phyloP scores from a whole-genome alignment of 2,113 vertebrate genomes.

The Prochilodus magdalenae region DNA sequence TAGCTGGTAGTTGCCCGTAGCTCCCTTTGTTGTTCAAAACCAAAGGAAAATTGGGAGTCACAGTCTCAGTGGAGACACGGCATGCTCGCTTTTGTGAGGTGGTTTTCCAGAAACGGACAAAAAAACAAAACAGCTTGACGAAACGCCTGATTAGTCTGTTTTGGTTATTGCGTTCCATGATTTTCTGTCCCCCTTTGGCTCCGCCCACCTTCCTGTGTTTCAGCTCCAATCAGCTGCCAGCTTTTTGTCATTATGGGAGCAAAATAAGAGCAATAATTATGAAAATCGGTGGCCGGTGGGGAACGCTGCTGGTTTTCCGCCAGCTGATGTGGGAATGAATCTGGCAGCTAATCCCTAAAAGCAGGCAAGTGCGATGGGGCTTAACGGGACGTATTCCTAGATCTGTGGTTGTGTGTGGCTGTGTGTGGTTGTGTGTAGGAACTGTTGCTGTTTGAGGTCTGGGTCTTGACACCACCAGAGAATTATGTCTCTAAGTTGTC shows the following conservation, averaged over 20 bases:
- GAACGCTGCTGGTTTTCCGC: constrained; percentile 65
- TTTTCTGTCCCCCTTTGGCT: neutral
- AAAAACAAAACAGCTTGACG: neutral
- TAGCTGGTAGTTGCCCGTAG: neutral
- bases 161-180: neutral
- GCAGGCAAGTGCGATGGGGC: constrained; percentile 63
- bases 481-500: neutral
- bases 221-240: neutral
- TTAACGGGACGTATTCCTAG: constrained; percentile 66
- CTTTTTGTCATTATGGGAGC: neutral
- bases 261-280: neutral
- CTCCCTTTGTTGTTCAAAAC: neutral
- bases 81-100: neutral
- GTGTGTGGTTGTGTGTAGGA: constrained; percentile 4
- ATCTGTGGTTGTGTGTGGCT: constrained; percentile 66
- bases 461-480: constrained; percentile 65
- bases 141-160: too few species aligned
- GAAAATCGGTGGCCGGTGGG: constrained; percentile 66
- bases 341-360: constrained; percentile 73
- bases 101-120: neutral
- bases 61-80: neutral
- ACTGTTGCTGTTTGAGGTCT: neutral
- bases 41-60: neutral
- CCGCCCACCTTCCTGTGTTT: neutral
- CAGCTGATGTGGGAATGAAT: constrained; percentile 62